Evolutionary conservation across 2,113 vertebrate genomes (phyloP), one percentile per base, ranked within the genome.

Genomic region (Cephalopholis sonnerati): DNA sequence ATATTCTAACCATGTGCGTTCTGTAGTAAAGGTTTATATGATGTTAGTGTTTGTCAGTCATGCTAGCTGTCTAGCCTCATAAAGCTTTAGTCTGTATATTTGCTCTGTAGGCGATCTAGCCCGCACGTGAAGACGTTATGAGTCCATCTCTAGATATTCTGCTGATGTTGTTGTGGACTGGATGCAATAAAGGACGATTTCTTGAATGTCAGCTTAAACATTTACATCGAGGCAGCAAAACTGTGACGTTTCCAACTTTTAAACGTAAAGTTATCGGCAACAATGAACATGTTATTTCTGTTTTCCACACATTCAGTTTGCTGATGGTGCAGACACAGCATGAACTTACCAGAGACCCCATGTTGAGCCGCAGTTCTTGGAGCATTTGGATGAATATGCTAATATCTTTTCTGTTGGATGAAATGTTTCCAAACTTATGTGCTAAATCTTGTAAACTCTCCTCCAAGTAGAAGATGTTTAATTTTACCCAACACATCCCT

Each of bases 351-450:
- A 94, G 24, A 27, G 73, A 11, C 22, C 66, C 79, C 85, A 95
- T 93, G 51, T 89, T 86, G 76, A 91, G 75, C 55, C 95, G 92
- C 72, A 95, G 87, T 59, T 95, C 93, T 77, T 94, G 88, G 55
- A 96, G 80, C 87, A 95, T 96, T 82, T 94, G 83, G 54, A 95
- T 91, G 67, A 96, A 92, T 51, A 95, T 94, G 61, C 87, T 90
- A 81, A 96, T 96, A 76, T 95, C 87, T 64, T 94, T 92, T 88
- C 91, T 94, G 89, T 96, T 96, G 75, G 95, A 94, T 72, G 96
- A 96, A 89, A 95, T 93, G 73, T 96, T 96, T 81, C 95, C 96
- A 93, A 96, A 96, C 89, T 95, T 96, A 44, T 92, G 53, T 3
- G 93, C 73, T 94, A 96, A 92, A 69, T 72, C 85, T 78, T 86